A percentile compares a stretch with the other conserved stretches of the same genome.
Evolutionary conservation across 2,888 invertebrate species (phyloP).

Genomic region (Conomelus anceps): DNA sequence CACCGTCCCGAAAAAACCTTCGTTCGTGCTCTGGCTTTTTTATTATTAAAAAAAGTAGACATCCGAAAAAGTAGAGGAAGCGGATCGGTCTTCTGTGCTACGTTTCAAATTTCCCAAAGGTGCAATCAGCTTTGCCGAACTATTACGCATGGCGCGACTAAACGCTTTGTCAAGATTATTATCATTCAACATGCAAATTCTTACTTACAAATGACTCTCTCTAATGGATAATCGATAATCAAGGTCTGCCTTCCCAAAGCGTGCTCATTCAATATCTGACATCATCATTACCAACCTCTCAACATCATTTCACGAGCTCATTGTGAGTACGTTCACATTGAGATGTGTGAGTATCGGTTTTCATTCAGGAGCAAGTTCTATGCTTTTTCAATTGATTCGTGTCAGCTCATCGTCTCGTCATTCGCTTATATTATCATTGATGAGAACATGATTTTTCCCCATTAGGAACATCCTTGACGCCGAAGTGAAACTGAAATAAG

Average conservation of each 20-base stretch:
- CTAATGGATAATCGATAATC: neutral
- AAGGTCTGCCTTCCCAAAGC: neutral
- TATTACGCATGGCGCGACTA: neutral
- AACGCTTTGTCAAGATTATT: neutral
- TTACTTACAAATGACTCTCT: neutral
- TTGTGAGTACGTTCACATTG: neutral
- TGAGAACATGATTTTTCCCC: neutral
- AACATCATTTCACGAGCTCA: neutral
- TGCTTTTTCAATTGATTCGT: neutral
- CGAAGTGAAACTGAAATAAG: neutral
- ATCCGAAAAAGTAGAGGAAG: neutral
- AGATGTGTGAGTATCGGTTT: neutral
- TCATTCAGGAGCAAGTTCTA: neutral
- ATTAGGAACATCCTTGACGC: neutral
- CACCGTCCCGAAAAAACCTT: neutral
- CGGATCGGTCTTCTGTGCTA: neutral
- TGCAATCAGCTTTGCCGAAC: neutral
- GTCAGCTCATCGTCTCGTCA: neutral
- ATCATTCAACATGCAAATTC: neutral
- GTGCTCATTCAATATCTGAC: neutral
- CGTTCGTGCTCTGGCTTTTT: neutral
- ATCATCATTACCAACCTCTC: neutral
- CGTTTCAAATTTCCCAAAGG: neutral
- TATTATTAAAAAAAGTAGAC: neutral
- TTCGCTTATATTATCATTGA: neutral